These are phyloP conservation scores for Alviniconcha strummeri DNA, from an alignment of 2,888 invertebrate genomes.

Conservation along the genomic window DNA sequence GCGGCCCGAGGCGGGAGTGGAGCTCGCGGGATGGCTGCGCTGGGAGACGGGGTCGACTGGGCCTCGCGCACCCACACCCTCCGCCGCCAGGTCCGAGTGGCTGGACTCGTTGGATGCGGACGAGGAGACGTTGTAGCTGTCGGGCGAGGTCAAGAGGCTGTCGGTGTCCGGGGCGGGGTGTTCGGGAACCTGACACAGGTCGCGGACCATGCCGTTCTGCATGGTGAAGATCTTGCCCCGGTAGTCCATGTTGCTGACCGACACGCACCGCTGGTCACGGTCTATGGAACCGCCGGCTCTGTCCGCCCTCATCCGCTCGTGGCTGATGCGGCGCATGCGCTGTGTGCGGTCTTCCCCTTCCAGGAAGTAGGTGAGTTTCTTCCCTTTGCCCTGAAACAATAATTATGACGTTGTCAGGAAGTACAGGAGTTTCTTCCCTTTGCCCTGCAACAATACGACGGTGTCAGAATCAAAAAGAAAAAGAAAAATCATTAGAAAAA, in stretches of 20 bases:
- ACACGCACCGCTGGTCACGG: conserved; percentile 41
- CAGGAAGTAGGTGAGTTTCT: conserved; percentile 73
- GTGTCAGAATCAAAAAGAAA: too few relatives aligned
- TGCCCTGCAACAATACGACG: too few relatives aligned
- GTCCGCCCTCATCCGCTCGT: conserved; percentile 35
- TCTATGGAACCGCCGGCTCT: neutral
- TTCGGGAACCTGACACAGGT: neutral
- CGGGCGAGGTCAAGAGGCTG: neutral
- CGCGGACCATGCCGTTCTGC: conserved; percentile 30
- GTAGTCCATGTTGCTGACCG: conserved; percentile 45
- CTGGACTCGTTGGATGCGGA: neutral
- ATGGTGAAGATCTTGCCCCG: conserved; percentile 35
- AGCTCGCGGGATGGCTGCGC: too few relatives aligned
- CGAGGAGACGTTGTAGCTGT: neutral
- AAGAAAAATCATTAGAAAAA: too few relatives aligned
- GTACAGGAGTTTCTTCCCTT: too few relatives aligned
- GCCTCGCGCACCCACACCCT: too few relatives aligned
- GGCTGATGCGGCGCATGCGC: conserved; percentile 53
- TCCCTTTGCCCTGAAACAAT: conserved; percentile 72
- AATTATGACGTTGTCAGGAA: neutral
- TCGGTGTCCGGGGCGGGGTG: neutral
- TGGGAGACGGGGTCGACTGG: too few relatives aligned
- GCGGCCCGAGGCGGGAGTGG: too few relatives aligned
- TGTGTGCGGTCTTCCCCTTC: conserved; percentile 64
- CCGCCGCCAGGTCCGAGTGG: neutral